Evolutionary conservation across 2,888 invertebrate species (phyloP).

Genomic region (Parasteatoda lunata): DNA sequence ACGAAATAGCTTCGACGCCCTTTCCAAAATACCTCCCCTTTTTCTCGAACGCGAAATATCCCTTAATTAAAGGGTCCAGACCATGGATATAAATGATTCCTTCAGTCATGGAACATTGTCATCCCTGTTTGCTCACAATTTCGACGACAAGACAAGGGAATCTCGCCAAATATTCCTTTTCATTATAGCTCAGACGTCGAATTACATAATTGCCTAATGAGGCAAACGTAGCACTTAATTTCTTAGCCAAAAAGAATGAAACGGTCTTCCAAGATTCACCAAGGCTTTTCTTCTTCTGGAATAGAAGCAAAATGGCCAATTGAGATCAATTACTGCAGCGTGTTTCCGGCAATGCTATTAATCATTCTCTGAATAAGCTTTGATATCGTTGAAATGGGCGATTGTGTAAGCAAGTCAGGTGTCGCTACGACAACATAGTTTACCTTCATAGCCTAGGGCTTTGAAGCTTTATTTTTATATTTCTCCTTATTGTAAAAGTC

Average conservation of each 20-base stretch:
- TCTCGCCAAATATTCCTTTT: slow-evolving; percentile 28
- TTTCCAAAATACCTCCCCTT: slow-evolving; percentile 20
- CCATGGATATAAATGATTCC: slow-evolving; percentile 35
- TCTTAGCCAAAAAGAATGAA: slow-evolving; percentile 1
- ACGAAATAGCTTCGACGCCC: slow-evolving; percentile 36
- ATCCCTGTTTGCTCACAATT: slow-evolving; percentile 13
- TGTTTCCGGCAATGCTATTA: slow-evolving; percentile 56
- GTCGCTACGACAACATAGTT: slow-evolving; percentile 47
- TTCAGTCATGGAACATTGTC: slow-evolving; percentile 22
- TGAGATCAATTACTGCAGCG: slow-evolving; percentile 57
- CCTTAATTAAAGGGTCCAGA: slow-evolving; percentile 36
- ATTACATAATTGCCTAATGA: slow-evolving; percentile 61
- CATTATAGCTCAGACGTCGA: slow-evolving; percentile 1
- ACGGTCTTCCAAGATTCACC: neutral
- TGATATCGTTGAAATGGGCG: slow-evolving; percentile 56
- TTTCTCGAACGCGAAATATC: slow-evolving; percentile 3
- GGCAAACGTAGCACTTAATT: slow-evolving; percentile 46
- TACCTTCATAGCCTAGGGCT: slow-evolving; percentile 17
- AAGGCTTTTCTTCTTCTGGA: neutral
- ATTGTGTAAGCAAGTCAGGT: slow-evolving; percentile 60
- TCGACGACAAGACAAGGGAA: slow-evolving; percentile 3
- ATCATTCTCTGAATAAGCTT: slow-evolving; percentile 41
- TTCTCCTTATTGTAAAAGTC: too few relatives aligned
- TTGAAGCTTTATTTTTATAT: too few relatives aligned
- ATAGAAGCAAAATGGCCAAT: slow-evolving; percentile 14